Conservation (phyloP, 2,113 vertebrate genomes). For the Callorhinus ursinus region DNA sequence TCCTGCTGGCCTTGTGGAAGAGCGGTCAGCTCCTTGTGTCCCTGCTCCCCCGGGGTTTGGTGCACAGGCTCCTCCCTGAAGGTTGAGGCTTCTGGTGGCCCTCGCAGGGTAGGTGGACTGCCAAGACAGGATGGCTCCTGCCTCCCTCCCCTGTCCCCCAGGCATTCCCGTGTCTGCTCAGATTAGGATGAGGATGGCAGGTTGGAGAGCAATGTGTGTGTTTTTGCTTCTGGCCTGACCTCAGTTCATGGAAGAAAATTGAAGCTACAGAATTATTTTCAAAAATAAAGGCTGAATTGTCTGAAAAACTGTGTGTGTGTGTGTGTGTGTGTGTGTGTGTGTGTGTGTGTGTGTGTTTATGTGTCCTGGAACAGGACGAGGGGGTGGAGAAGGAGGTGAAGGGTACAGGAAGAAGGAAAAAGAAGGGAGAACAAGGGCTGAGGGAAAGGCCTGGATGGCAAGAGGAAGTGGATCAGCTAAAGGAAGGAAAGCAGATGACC, state of each 20-base stretch:
- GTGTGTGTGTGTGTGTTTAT: neutral
- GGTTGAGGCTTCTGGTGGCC: neutral
- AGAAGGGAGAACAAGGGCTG: neutral
- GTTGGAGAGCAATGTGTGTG: constrained; percentile 2
- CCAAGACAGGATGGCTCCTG: neutral
- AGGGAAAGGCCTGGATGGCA: neutral
- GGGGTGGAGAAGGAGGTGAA: neutral
- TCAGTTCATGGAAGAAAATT: constrained; percentile 66
- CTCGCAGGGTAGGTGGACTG: neutral
- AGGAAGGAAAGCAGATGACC: neutral
- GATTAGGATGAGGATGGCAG: neutral
- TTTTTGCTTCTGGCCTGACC: constrained; percentile 62
- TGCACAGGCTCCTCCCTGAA: neutral
- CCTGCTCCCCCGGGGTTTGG: neutral
- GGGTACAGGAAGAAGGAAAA: neutral
- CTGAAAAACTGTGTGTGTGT: constrained; percentile 42
- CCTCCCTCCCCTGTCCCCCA: neutral
- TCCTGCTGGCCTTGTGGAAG: neutral
- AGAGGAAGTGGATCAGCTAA: neutral
- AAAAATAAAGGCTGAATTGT: constrained; percentile 80
- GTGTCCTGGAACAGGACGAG: constrained; percentile 11
- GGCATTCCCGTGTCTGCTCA: neutral
- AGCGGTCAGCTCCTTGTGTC: neutral
- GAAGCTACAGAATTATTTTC: constrained; percentile 81
- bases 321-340: neutral